A percentile compares a stretch with the other conserved stretches of the same genome.
Evolutionary conservation across 2,888 invertebrate genomes (phyloP).

Genomic region (Yponomeuta evonymella): DNA sequence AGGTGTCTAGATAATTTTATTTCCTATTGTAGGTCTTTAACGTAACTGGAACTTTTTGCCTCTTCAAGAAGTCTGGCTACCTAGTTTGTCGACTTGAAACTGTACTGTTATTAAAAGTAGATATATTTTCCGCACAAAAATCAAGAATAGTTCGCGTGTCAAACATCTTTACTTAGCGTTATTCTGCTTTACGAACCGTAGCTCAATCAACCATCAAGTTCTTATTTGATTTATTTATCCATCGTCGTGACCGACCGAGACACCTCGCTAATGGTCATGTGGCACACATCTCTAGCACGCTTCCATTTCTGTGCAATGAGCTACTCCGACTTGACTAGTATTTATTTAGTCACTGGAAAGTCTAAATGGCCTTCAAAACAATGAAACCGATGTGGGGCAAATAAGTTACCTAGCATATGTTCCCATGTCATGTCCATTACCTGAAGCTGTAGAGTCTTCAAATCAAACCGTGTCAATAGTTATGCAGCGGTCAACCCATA

Average conservation of each 20-base stretch:
- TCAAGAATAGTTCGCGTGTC: constrained; percentile 27
- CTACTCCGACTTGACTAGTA: constrained; percentile 20
- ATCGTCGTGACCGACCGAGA: constrained; percentile 26
- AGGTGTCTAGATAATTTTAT: constrained; percentile 10
- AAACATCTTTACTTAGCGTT: constrained; percentile 22
- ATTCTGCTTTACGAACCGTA: constrained; percentile 11
- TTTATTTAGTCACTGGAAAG: neutral
- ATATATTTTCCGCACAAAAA: neutral
- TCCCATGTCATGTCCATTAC: neutral
- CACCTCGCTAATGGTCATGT: constrained; percentile 44
- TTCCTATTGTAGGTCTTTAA: constrained; percentile 7
- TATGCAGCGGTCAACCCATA: constrained; percentile 2
- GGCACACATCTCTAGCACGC: constrained; percentile 47
- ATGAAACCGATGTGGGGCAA: neutral
- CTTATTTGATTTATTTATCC: neutral
- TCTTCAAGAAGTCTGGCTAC: neutral
- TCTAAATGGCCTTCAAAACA: neutral
- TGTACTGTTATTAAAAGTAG: neutral
- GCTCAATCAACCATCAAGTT: constrained; percentile 16
- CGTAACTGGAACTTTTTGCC: neutral
- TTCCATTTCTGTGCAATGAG: constrained; percentile 24
- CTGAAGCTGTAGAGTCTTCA: neutral
- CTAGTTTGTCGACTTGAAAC: constrained; percentile 6
- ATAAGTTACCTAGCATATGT: neutral
- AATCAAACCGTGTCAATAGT: constrained; percentile 10